Base-by-base conservation (phyloP, 1,140 invertebrate genomes). In the Hyposmocoma kahamanoa region DNA sequence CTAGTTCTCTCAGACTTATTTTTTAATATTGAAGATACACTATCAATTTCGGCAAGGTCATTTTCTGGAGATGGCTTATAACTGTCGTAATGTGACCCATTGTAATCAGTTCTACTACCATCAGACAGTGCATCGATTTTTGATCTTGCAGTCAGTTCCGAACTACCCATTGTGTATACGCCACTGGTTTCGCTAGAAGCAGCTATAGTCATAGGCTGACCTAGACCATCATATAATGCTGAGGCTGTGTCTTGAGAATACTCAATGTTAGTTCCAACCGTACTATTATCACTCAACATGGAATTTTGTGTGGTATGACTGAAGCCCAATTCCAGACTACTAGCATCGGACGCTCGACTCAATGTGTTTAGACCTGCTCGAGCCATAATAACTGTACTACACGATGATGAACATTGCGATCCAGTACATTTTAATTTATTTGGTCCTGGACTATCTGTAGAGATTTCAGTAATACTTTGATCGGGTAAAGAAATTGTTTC, bases 221-320 rank as follows among this genome's bases (percentile, higher is more conserved):
- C 78, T 28, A 85, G 45, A 22, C 80, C 82, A 41, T 84, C 82
- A 47, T 85, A 85, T 18, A 85, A 62, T 42, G 74, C 82, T 36
- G 86, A 87, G 22, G 75, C 76, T 19, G 86, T 86, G 53, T 90
- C 89, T 53, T 87, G 87, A 22, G 83, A 67, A 50, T 88, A 90
- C 56, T 89, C 88, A 10, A 87, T 75, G 44, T 90, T 88, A 47
- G 86, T 72, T 26, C 79, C 87, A 36, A 72, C 78, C 21, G 76
- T 84, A 18, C 89, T 90, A 0, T 88, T 86, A 50, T 92, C 91
- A 66, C 91, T 92, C 21, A 94, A 67, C 15, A 91, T 88, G 1
- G 93, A 95, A 72, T 95, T 94, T 80, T 95, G 93, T 8, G 93
- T 92, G 1, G 93, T 95, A 66, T 95, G 93, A 50, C 92, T 94